phyloP scores from a whole-genome alignment of 2,797 vertebrate species.

The Propithecus deckenii region DNA sequence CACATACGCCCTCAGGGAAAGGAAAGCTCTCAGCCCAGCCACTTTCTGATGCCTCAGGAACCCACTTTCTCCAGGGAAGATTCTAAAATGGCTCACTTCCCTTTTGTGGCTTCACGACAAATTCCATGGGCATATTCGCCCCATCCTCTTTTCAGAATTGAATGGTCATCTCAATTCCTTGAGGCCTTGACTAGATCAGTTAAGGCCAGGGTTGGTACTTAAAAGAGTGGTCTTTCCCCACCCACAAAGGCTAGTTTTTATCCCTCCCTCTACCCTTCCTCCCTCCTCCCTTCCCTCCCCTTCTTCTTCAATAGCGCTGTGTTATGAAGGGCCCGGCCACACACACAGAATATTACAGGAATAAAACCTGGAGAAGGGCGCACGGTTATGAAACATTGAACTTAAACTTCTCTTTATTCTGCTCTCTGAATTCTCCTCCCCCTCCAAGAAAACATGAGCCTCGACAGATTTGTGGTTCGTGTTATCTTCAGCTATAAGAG shows the following conservation, averaged over 20 bases:
- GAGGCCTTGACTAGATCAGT: slow-evolving; percentile 38
- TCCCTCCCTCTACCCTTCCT: neutral
- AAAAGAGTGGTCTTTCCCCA: neutral
- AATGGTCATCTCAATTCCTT: neutral
- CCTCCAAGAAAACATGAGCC: slow-evolving; percentile 75
- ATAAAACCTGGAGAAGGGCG: slow-evolving; percentile 78
- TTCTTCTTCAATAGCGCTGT: slow-evolving; percentile 51
- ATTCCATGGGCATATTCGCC: slow-evolving; percentile 5
- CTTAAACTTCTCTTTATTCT: slow-evolving; percentile 76
- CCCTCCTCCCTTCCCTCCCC: slow-evolving; percentile 20
- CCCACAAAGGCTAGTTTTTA: neutral
- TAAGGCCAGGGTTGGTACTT: slow-evolving; percentile 18
- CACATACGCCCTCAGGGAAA: neutral
- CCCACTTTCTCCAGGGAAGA: slow-evolving; percentile 33
- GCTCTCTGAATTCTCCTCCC: slow-evolving; percentile 67
- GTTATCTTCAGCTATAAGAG: slow-evolving; percentile 82
- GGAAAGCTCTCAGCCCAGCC: neutral
- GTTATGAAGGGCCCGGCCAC: slow-evolving; percentile 59
- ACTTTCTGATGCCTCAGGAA: neutral
- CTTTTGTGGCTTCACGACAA: slow-evolving; percentile 44
- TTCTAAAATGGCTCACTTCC: slow-evolving; percentile 20
- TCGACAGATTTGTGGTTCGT: slow-evolving; percentile 46
- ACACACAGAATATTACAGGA: slow-evolving; percentile 72
- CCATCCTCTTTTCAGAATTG: neutral
- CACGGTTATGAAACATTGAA: slow-evolving; percentile 72